Base-by-base conservation (phyloP, 1,140 invertebrate species). In the Frieseomelitta varia region DNA sequence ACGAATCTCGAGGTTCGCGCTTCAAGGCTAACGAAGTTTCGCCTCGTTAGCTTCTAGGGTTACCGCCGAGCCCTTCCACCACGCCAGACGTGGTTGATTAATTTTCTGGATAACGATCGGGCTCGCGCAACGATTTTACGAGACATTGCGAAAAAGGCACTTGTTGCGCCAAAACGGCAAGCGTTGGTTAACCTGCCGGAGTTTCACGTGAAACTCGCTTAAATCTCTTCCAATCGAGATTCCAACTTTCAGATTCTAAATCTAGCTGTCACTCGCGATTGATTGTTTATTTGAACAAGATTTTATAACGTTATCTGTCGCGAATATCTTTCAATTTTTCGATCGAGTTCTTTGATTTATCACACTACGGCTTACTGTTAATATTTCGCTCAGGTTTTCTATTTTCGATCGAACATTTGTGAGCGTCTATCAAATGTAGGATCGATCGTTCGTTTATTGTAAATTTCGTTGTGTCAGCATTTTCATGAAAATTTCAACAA, bases 21-120 rank as follows among this genome's bases (percentile, higher is more conserved):
- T 88, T 91, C 83, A 90, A 87, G 87, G 88, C 79, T 90, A 91
- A 92, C 86, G 80, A 91, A 90, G 89, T 91, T 91, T 85, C 85
- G 83, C 87, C 85, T 92, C 89, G 88, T 92, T 92, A 89, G 75
- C 69, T 81, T 87, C 79, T 87, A 90, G 71, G 84, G 77, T 87
- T 87, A 86, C 84, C 83, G 51, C 27, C 39, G 71, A 83, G 69
- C 81, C 85, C 56, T 82, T 74, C 79, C 75, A 53, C 69, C 78
- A 71, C 51, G 81, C 73, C 74, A 89, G 81, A 89, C 85, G 73
- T 75, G 79, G 69, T 87, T 87, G 88, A 90, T 90, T 90, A 85
- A 90, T 90, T 88, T 82, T 73, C 47, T 76, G 79, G 85, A 87
- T 89, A 89, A 87, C 85, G 61, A 89, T 89, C 81, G 58, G 56